Percentiles rank a stretch among this genome's conserved stretches.
phyloP scores from a whole-genome alignment of 2,113 vertebrate species.

The Chaetodon trifascialis region DNA sequence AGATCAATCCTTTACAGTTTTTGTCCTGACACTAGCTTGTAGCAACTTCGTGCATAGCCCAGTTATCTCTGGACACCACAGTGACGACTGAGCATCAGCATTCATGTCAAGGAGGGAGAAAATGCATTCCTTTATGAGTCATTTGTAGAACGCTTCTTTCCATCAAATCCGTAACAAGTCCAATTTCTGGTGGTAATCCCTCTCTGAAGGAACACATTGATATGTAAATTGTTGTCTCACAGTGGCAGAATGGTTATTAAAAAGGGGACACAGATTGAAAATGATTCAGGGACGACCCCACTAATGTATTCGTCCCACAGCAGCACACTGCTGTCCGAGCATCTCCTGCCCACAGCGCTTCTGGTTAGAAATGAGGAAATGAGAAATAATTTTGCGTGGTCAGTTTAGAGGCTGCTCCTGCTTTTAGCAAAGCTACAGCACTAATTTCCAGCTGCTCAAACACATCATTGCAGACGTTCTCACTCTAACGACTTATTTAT shows the following conservation, averaged over 20 bases:
- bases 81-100: slow-evolving; percentile 40
- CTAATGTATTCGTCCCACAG: slow-evolving; percentile 54
- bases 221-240: slow-evolving; percentile 74
- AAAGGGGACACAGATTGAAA: slow-evolving; percentile 66
- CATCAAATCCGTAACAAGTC: slow-evolving; percentile 71
- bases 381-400: slow-evolving; percentile 2
- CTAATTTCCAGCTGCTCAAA: neutral
- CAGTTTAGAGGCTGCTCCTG: neutral
- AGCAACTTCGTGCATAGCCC: neutral
- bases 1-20: neutral
- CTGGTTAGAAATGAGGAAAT: neutral
- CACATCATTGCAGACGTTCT: slow-evolving; percentile 3
- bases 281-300: slow-evolving; percentile 58
- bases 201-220: slow-evolving; percentile 61
- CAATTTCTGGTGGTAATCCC: slow-evolving; percentile 73
- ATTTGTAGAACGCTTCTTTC: slow-evolving; percentile 55
- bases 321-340: slow-evolving; percentile 3
- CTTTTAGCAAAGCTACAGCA: neutral
- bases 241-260: slow-evolving; percentile 66
- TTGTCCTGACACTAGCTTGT: neutral
- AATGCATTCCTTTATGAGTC: slow-evolving; percentile 54
- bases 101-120: slow-evolving; percentile 45
- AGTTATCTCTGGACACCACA: neutral
- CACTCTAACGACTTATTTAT: slow-evolving; percentile 5
- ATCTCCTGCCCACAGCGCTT: slow-evolving; percentile 3